A percentile compares a stretch with the other conserved stretches of the same genome.
Conservation (phyloP, 1,140 invertebrate genomes). For the Lethocerus indicus region DNA sequence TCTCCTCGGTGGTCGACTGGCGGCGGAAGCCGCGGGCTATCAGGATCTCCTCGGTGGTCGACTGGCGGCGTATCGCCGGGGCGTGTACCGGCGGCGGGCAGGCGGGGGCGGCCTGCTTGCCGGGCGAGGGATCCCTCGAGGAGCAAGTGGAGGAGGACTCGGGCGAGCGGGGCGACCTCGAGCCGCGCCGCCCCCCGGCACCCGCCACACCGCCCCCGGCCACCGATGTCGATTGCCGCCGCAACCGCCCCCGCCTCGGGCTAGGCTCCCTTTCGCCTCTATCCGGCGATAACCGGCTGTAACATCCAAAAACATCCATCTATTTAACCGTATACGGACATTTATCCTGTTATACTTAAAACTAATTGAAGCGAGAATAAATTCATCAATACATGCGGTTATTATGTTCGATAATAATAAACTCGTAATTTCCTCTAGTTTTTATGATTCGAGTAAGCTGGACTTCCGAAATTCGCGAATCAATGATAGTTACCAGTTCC, state of each 20-base stretch:
- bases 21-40: slow-evolving; percentile 75
- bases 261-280: slow-evolving; percentile 53
- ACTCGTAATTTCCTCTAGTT: too few species aligned
- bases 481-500: too few species aligned
- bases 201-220: slow-evolving; percentile 59
- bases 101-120: slow-evolving; percentile 19
- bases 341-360: too few species aligned
- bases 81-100: slow-evolving; percentile 30
- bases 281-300: slow-evolving; percentile 63
- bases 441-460: too few species aligned
- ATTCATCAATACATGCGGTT: too few species aligned
- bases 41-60: slow-evolving; percentile 79
- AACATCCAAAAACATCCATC: too few species aligned
- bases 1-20: slow-evolving; percentile 80
- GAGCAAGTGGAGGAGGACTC: slow-evolving; percentile 54
- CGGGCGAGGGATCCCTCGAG: slow-evolving; percentile 34
- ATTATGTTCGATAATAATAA: too few species aligned
- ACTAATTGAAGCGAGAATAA: too few species aligned
- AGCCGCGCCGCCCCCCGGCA: slow-evolving; percentile 27
- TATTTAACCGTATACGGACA: too few species aligned
- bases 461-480: too few species aligned
- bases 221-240: too few species aligned
- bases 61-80: slow-evolving; percentile 63
- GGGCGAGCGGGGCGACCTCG: slow-evolving; percentile 36
- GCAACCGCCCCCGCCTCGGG: slow-evolving; percentile 37